A percentile compares a stretch with the other conserved stretches of the same genome.
phyloP scores from a whole-genome alignment of 2,797 vertebrate genomes.

The Luscinia luscinia region DNA sequence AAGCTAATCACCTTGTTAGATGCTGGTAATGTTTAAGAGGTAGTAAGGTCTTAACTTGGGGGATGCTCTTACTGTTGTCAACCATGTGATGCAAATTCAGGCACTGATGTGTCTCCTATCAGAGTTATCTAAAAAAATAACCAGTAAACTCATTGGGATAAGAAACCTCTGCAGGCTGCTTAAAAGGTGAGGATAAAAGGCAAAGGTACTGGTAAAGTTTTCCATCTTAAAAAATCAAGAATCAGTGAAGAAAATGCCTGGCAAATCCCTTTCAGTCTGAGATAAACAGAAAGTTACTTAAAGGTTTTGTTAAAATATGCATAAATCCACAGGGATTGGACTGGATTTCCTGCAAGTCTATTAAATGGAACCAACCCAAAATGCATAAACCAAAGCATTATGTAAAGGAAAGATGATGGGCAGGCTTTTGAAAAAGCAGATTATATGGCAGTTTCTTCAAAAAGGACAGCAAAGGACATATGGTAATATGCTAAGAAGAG shows the following conservation, averaged over 20 bases:
- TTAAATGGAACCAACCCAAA: background rate
- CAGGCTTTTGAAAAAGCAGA: background rate
- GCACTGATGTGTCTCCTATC: background rate
- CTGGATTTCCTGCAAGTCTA: background rate
- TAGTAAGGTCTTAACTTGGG: background rate
- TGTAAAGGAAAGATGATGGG: background rate
- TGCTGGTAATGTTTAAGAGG: background rate
- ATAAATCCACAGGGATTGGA: background rate
- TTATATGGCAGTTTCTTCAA: background rate
- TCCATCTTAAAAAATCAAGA: background rate
- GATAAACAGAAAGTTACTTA: background rate
- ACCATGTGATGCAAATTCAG: background rate
- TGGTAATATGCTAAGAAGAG: background rate
- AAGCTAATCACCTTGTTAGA: background rate
- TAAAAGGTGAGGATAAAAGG: background rate
- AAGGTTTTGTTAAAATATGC: background rate
- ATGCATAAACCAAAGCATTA: background rate
- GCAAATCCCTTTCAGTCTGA: background rate
- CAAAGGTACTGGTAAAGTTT: background rate
- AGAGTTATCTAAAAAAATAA: background rate
- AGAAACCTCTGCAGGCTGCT: background rate
- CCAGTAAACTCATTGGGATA: background rate
- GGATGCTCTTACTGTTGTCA: background rate
- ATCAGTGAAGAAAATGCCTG: background rate
- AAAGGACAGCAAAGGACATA: background rate